phyloP scores from a whole-genome alignment of 2,888 invertebrate genomes.

The Taenaris catops region DNA sequence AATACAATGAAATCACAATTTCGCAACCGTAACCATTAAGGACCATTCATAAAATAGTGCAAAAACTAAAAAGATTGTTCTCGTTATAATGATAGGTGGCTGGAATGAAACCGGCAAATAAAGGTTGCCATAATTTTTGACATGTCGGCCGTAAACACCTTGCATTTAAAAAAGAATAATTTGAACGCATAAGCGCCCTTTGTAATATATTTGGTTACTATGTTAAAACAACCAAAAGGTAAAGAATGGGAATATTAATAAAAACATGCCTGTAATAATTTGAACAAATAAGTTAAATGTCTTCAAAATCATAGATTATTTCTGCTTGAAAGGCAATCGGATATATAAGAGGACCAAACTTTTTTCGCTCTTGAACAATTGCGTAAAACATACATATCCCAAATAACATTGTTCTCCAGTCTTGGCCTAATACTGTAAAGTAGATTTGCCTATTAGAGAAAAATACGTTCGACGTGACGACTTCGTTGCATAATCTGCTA shows the following conservation, averaged over 20 bases:
- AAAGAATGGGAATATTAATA: background rate
- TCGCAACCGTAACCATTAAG: slow-evolving; percentile 50
- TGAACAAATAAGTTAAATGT: no score
- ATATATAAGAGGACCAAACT: slow-evolving; percentile 86
- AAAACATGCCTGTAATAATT: no score
- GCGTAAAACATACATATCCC: slow-evolving; percentile 96
- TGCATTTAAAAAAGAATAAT: no score
- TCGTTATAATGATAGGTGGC: slow-evolving; percentile 53
- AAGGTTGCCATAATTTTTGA: slow-evolving; percentile 60
- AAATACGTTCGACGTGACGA: no score
- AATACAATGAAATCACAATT: slow-evolving; percentile 44
- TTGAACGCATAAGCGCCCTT: no score
- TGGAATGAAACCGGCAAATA: slow-evolving; percentile 47
- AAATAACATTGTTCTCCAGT: slow-evolving; percentile 88
- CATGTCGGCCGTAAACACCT: slow-evolving; percentile 62
- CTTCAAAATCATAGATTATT: no score
- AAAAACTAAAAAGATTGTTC: slow-evolving; percentile 49
- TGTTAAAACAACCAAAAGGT: background rate
- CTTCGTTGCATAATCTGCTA: no score
- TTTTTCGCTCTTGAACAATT: slow-evolving; percentile 94
- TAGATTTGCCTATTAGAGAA: background rate
- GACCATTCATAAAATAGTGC: slow-evolving; percentile 57
- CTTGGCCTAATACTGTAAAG: slow-evolving; percentile 77
- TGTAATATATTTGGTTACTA: no score
- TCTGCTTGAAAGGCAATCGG: background rate